A percentile compares a stretch with the other conserved stretches of the same genome.
These are phyloP conservation scores for Crossocerus cetratus DNA, from an alignment of 2,888 invertebrate genomes.

Conservation along the genomic window DNA sequence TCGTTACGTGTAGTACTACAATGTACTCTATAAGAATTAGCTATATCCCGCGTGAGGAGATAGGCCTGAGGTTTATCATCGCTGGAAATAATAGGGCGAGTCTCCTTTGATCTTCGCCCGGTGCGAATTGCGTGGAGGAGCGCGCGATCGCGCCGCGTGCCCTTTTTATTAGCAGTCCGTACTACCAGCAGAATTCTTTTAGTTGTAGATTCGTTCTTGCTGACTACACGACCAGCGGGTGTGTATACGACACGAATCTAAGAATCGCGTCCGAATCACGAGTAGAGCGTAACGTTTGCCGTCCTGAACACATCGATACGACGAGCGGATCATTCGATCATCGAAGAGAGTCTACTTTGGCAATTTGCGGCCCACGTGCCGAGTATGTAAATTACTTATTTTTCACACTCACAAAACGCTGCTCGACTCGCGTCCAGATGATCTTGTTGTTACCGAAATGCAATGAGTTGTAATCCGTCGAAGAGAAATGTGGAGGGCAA, in stretches of 20 bases:
- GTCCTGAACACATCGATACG: conserved; percentile 72
- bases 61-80: conserved; percentile 14
- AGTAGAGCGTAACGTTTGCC: conserved; percentile 63
- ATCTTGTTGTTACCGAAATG: conserved; percentile 5
- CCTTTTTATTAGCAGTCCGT: conserved; percentile 4
- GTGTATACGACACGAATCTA: conserved; percentile 28
- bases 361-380: conserved; percentile 21
- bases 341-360: conserved; percentile 26
- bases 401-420: conserved; percentile 8
- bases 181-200: conserved; percentile 3
- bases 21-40: conserved; percentile 30
- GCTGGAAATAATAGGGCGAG: conserved; percentile 9
- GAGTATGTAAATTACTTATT: conserved; percentile 23
- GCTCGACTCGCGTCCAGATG: neutral
- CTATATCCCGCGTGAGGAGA: conserved; percentile 10
- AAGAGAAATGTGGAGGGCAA: neutral
- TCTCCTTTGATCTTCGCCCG: conserved; percentile 16
- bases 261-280: neutral
- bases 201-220: conserved; percentile 36
- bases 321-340: conserved; percentile 45
- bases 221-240: conserved; percentile 15
- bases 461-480: conserved; percentile 40
- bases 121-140: neutral
- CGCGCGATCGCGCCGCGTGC: neutral
- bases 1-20: conserved; percentile 43